phyloP scores from a whole-genome alignment of 2,797 vertebrate genomes.

The Emys orbicularis region DNA sequence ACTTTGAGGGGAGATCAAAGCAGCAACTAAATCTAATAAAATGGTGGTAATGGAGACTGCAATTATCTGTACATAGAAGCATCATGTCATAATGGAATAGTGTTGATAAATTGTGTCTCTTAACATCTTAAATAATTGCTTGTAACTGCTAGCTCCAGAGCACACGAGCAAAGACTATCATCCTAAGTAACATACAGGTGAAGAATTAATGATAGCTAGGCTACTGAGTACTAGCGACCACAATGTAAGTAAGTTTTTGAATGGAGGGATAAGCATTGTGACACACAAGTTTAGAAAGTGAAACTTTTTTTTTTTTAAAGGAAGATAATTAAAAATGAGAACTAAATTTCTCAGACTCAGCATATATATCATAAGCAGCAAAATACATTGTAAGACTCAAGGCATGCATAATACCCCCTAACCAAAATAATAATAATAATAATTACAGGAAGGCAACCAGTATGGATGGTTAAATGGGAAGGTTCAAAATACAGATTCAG shows the following conservation, averaged over 20 bases:
- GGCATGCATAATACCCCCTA: not conserved
- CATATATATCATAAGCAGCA: not conserved
- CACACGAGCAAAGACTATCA: not conserved
- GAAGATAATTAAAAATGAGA: not conserved
- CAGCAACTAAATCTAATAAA: not conserved
- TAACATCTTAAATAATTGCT: not conserved
- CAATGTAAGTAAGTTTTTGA: not conserved
- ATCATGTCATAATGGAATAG: not conserved
- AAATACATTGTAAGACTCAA: not conserved
- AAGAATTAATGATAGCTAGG: not conserved
- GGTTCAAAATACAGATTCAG: not conserved
- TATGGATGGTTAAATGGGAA: not conserved
- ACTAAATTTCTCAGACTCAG: not conserved
- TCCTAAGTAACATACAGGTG: not conserved
- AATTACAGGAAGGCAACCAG: not conserved
- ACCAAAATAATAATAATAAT: not conserved
- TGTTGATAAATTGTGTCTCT: not conserved
- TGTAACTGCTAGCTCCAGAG: not conserved
- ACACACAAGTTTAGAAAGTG: not conserved
- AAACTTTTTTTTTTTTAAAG: no score
- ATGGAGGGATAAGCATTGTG: not conserved
- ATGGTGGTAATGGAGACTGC: not conserved
- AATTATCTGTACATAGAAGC: not conserved
- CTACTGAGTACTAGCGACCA: not conserved
- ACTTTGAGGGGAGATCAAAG: not conserved